Conservation (phyloP, 2,888 invertebrate species). For the Trichogramma evanescens region DNA sequence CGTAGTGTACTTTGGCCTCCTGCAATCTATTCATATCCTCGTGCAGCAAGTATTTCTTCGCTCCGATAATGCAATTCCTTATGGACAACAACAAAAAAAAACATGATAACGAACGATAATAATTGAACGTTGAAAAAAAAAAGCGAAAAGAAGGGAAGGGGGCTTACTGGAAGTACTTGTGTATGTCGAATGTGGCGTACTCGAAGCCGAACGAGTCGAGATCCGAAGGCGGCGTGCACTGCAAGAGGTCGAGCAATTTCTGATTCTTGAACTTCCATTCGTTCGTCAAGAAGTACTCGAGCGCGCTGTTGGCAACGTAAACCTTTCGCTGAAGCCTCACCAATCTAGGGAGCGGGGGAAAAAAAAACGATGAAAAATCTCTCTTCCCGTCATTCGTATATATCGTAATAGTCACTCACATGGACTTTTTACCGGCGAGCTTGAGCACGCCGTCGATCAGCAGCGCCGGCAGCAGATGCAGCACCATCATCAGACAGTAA, state of each 20-base stretch:
- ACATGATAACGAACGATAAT: not conserved
- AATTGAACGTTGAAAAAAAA: not conserved
- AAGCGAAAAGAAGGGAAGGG: conserved; percentile 24
- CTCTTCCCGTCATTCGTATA: too few relatives aligned
- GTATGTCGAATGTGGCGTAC: conserved; percentile 51
- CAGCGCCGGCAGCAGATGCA: conserved; percentile 75
- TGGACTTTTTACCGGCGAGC: conserved; percentile 62
- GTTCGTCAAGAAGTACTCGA: conserved; percentile 67
- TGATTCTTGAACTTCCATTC: conserved; percentile 71
- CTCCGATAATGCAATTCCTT: conserved; percentile 55
- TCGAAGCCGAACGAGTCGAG: conserved; percentile 56
- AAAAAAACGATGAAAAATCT: not conserved
- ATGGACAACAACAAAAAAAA: not conserved
- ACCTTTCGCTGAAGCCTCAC: conserved; percentile 74
- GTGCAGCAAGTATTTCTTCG: conserved; percentile 60
- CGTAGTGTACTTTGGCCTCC: conserved; percentile 50
- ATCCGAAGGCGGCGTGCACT: conserved; percentile 50
- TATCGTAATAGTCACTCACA: conserved; percentile 48
- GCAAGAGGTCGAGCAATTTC: conserved; percentile 54
- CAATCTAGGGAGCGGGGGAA: conserved; percentile 54
- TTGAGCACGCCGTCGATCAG: conserved; percentile 63
- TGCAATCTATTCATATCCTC: conserved; percentile 57
- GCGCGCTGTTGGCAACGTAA: conserved; percentile 64
- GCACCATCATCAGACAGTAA: conserved; percentile 60
- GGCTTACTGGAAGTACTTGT: conserved; percentile 47